Evolutionary conservation across 2,113 vertebrate genomes (phyloP).

Genomic region (Pelusios castaneus): DNA sequence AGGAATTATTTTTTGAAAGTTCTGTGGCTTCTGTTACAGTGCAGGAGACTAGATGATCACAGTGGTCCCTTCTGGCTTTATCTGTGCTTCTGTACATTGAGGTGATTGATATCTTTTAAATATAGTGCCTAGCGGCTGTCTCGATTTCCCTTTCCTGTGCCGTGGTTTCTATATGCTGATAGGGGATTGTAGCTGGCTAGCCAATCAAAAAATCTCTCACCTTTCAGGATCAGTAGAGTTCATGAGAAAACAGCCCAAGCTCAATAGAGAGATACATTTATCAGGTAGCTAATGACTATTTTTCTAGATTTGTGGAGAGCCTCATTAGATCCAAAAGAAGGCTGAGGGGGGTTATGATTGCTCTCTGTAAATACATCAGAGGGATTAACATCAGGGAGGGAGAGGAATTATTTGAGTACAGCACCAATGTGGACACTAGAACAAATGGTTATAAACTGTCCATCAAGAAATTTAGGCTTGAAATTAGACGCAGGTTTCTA

Average conservation of each 20-base stretch:
- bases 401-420: too few species aligned
- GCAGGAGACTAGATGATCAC: neutral
- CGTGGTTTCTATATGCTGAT: neutral
- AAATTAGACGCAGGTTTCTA: too few species aligned
- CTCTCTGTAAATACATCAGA: too few species aligned
- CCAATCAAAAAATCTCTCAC: neutral
- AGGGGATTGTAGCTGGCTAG: neutral
- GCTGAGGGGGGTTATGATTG: too few species aligned
- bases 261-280: neutral
- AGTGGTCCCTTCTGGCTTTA: neutral
- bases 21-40: neutral
- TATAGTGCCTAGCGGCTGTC: fast-evolving
- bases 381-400: too few species aligned
- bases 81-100: neutral
- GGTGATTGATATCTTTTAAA: neutral
- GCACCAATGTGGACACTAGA: too few species aligned
- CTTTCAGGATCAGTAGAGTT: neutral
- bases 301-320: neutral
- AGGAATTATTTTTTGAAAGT: neutral
- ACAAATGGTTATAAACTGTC: too few species aligned
- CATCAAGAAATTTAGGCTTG: too few species aligned
- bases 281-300: neutral
- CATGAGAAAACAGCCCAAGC: neutral
- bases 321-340: neutral
- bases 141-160: neutral